Base-by-base conservation (phyloP, 2,113 vertebrate species). In the Pseudopodoces humilis region DNA sequence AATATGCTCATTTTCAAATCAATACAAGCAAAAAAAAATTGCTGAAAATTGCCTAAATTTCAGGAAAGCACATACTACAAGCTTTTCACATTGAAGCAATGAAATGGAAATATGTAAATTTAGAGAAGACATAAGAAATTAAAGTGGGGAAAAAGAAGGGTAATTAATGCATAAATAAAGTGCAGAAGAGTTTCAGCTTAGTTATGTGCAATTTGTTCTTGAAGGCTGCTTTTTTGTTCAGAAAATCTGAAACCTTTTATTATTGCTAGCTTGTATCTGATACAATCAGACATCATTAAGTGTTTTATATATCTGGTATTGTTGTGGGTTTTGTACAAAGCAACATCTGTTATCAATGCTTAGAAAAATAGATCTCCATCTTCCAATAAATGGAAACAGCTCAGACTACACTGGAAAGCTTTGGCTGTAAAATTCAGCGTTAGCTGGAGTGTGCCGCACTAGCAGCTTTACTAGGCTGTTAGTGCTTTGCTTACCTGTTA, bases 21-120 rank as follows among this genome's bases (percentile, higher is more conserved):
- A 7, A n/a, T 50, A 35, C 11, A 86, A 87, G 31, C 7, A 18
- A 71, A 86, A 94, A 93, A 90, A 15, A 4, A 47, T 59, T 35
- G 22, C 31, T 28, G 20, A 76, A 76, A 83, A 85, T 80, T 90
- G 68, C 44, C 37, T 90, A 89, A 59, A 84, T 88, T 90, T 94
- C 88, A 87, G 56, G 41, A 91, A 90, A 94, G 23, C 17, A 83
- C 56, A 55, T 41, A 60, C 6, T 83, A 35, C 10, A 55, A 52
- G 17, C 56, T 87, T 86, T 91, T n/a, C 60, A 47, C 15, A 50
- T 13, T 39, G 16, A 92, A 79, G 56, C 96, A 67, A 43, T 56
- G 85, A 94, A 94, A 81, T 88, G 69, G 17, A 90, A 82, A 68
- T 60, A 15, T 0, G 5, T 19, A 69, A n/a, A 33, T 47, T 47